Evolutionary conservation across 2,113 vertebrate species (phyloP), one percentile per base, ranked within the genome.

Genomic region (Penelope pileata): DNA sequence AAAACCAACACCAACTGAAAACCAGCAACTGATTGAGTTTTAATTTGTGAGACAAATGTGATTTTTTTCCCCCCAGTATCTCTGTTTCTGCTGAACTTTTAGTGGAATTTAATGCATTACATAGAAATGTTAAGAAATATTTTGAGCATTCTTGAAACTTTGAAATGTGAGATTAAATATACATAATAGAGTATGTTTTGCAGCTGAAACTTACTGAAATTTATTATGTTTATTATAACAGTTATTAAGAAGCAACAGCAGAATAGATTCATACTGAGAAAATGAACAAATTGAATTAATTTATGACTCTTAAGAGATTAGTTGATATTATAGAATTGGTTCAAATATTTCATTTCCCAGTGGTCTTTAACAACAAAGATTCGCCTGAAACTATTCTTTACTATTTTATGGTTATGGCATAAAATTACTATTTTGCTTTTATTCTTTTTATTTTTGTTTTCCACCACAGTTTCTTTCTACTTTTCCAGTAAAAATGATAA

Each of bases 291-390:
- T 56, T 93, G 70, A 91, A 87, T 91, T 90, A 90, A 88, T 92
- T 90, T 91, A 91, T 83, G 64, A 90, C 38, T 90, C 47, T 90
- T 83, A 85, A 76, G 38, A 89, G 40, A 86, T 86, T 68, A 90
- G 50, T 43, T 69, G 36, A 26, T 91, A 63, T 75, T 77, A 77
- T 42, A 73, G 22, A 81, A 24, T 59, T 91, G 38, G 21, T 82
- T 70, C 43, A 59, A 85, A 51, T 94, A 89, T 95, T 95, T 93
- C 38, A 54, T 90, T 88, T 93, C 62, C 59, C 88, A 79, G n/a
- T 88, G 51, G 18, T 75, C 73, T 89, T 93, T 91, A 88, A 72
- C 6, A 86, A 22, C 5, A 70, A 45, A 58, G 58, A 58, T 59
- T 86, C 81, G 79, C 83, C 92, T 72, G n/a, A 81, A 91, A 56